phyloP scores from a whole-genome alignment of 2,113 vertebrate species.

The Heliornis fulica region DNA sequence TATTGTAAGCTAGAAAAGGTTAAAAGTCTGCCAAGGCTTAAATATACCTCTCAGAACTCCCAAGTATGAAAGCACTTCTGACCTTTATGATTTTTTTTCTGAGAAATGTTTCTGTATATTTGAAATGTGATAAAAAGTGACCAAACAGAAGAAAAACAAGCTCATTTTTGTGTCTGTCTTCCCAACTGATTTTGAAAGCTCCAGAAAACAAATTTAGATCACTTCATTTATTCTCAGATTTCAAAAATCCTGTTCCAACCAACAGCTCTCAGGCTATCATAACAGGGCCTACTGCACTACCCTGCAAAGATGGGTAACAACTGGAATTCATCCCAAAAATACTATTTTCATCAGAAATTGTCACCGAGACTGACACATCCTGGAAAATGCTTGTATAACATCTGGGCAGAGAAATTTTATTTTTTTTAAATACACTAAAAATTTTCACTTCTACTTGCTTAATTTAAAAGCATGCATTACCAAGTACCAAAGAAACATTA shows the following conservation, averaged over 20 bases:
- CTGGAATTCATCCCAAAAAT: not conserved
- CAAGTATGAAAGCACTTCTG: constrained; percentile 7
- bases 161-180: not conserved
- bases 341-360: not conserved
- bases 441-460: not conserved
- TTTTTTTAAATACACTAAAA: not conserved
- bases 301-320: not conserved
- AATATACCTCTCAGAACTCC: constrained; percentile 53
- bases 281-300: not conserved
- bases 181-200: not conserved
- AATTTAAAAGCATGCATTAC: not conserved
- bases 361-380: not conserved
- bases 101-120: not conserved
- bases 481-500: not conserved
- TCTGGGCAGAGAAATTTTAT: not conserved
- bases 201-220: not conserved
- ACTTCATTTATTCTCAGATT: not conserved
- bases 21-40: constrained; percentile 63
- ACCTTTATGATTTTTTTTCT: not conserved
- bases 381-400: not conserved
- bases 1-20: constrained; percentile 63
- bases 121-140: not conserved
- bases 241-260: not conserved
- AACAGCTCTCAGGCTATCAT: accelerated
- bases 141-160: not conserved